Evolutionary conservation across 1,140 invertebrate genomes (phyloP).

Genomic region (Triops longicaudatus): DNA sequence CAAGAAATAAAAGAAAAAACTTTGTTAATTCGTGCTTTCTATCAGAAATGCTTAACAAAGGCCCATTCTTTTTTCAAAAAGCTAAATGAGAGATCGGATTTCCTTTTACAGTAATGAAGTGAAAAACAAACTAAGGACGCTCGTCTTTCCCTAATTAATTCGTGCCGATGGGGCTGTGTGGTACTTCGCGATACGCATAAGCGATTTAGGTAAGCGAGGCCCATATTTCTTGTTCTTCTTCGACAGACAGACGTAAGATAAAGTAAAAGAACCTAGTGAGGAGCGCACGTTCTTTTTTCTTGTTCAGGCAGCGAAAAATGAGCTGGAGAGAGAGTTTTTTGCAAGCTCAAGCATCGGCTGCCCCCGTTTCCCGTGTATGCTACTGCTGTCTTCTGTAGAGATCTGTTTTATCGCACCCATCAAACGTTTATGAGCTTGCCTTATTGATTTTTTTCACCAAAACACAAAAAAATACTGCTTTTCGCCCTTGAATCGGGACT

Average conservation of each 20-base stretch:
- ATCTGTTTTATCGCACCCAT: constrained; percentile 7
- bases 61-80: background rate
- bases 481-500: background rate
- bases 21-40: background rate
- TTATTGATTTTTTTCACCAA: background rate
- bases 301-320: background rate
- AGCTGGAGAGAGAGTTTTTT: background rate
- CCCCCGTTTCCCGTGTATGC: background rate
- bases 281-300: background rate
- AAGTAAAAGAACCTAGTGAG: background rate
- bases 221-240: background rate
- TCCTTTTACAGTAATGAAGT: background rate
- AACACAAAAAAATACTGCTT: background rate
- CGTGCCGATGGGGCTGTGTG: background rate
- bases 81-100: background rate
- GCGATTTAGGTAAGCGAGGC: background rate
- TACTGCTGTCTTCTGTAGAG: background rate
- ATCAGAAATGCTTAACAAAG: background rate
- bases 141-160: background rate
- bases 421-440: background rate
- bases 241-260: background rate
- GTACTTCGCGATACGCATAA: background rate
- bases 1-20: constrained; percentile 1
- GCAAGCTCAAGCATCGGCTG: background rate
- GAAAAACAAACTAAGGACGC: background rate